A percentile compares a stretch with the other conserved stretches of the same genome.
phyloP scores from a whole-genome alignment of 2,888 invertebrate species.

The Sylvicola cinctus region DNA sequence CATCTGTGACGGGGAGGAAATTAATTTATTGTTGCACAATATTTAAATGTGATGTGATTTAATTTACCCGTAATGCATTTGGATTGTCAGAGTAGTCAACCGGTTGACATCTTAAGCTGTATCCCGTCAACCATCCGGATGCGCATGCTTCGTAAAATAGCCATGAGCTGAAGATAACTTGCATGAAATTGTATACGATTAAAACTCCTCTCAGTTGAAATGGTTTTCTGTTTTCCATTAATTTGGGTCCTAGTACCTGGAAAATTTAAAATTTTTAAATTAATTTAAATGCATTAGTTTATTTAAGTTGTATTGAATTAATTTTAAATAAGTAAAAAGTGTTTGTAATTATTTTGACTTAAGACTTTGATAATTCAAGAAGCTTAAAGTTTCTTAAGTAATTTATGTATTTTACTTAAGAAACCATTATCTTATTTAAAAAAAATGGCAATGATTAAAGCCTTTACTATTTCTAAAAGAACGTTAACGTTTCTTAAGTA shows the following conservation, averaged over 20 bases:
- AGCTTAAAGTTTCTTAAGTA: too few relatives aligned
- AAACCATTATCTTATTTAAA: too few relatives aligned
- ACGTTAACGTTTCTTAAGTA: too few relatives aligned
- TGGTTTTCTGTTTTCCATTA: constrained; percentile 75
- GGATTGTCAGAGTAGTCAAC: constrained; percentile 55
- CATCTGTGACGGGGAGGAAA: constrained; percentile 43
- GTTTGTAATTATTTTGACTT: too few relatives aligned
- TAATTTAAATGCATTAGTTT: too few relatives aligned
- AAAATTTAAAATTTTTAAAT: constrained; percentile 9
- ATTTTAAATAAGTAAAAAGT: too few relatives aligned
- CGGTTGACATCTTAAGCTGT: constrained; percentile 57
- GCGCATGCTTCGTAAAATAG: constrained; percentile 28
- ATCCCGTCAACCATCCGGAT: constrained; percentile 50
- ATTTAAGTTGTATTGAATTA: too few relatives aligned
- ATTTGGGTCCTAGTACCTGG: constrained; percentile 49
- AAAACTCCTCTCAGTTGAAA: constrained; percentile 52
- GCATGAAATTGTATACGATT: constrained; percentile 65
- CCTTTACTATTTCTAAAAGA: too few relatives aligned
- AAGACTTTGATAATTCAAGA: too few relatives aligned
- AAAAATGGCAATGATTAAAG: too few relatives aligned
- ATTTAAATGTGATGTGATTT: not conserved
- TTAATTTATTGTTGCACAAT: constrained; percentile 2
- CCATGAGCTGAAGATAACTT: constrained; percentile 35
- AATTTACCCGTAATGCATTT: constrained; percentile 45
- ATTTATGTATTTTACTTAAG: too few relatives aligned